Evolutionary conservation across 2,113 vertebrate genomes (phyloP).

Genomic region (Barnardius zonarius): DNA sequence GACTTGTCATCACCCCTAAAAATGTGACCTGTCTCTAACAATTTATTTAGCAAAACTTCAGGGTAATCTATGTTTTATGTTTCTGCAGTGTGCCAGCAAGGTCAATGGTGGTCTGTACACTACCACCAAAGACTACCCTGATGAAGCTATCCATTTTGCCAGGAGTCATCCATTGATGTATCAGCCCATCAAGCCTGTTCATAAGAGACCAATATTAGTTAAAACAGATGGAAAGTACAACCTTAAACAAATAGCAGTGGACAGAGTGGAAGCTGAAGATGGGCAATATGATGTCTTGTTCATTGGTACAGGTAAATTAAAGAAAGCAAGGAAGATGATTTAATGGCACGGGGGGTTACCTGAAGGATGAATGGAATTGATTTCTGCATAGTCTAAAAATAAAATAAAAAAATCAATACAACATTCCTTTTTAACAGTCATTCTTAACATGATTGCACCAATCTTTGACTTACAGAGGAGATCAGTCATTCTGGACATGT

Average conservation of each 20-base stretch:
- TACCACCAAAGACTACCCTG: slow-evolving; percentile 92
- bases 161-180: slow-evolving; percentile 93
- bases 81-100: slow-evolving; percentile 91
- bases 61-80: not conserved
- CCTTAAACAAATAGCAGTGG: slow-evolving; percentile 91
- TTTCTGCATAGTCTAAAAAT: not conserved
- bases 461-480: not conserved
- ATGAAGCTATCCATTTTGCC: slow-evolving; percentile 91
- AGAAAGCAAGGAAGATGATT: not conserved
- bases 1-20: not conserved
- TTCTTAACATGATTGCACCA: not conserved
- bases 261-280: slow-evolving; percentile 94
- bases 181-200: slow-evolving; percentile 85
- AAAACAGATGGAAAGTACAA: slow-evolving; percentile 88
- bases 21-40: not conserved
- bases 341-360: not conserved
- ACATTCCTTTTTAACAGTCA: not conserved
- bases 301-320: slow-evolving; percentile 88
- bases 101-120: slow-evolving; percentile 87
- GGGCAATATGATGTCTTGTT: slow-evolving; percentile 96
- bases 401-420: not conserved
- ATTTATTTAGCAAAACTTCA: not conserved
- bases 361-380: not conserved
- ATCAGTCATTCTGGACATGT: not conserved
- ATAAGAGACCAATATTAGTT: slow-evolving; percentile 86